A percentile compares a stretch with the other conserved stretches of the same genome.
Conservation (phyloP, 2,797 vertebrate species). For the Vultur gryphus region DNA sequence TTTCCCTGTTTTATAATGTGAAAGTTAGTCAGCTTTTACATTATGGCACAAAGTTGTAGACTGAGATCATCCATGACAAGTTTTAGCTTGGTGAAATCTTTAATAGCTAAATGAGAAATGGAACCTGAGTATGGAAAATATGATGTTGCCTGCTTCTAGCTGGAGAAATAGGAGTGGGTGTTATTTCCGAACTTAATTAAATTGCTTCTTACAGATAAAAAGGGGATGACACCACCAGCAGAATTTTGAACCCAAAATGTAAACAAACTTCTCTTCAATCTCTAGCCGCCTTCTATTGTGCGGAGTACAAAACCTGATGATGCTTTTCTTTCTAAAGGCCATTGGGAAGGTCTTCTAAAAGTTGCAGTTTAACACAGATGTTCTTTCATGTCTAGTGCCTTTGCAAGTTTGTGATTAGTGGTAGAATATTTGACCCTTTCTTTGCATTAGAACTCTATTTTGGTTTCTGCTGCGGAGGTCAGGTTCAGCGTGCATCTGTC, state of each 20-base stretch:
- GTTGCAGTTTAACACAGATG: not conserved
- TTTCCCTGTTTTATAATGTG: not conserved
- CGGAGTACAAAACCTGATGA: not conserved
- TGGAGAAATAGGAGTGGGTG: not conserved
- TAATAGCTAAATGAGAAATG: not conserved
- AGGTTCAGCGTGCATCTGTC: not conserved
- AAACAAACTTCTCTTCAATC: not conserved
- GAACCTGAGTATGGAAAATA: not conserved
- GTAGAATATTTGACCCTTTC: not conserved
- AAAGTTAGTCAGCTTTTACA: not conserved
- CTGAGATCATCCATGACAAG: not conserved
- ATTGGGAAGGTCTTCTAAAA: not conserved
- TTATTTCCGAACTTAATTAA: not conserved
- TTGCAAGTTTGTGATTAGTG: not conserved
- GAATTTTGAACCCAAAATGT: not conserved
- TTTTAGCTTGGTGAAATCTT: not conserved
- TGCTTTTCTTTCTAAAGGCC: not conserved
- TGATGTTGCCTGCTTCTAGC: not conserved
- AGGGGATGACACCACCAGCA: not conserved
- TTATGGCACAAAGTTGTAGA: not conserved
- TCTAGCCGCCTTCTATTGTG: not conserved
- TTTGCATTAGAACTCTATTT: not conserved
- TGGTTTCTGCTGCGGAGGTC: not conserved
- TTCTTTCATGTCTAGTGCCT: not conserved
- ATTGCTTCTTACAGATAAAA: not conserved